Base-by-base conservation (phyloP, 1,140 invertebrate species). In the Ostrea edulis region DNA sequence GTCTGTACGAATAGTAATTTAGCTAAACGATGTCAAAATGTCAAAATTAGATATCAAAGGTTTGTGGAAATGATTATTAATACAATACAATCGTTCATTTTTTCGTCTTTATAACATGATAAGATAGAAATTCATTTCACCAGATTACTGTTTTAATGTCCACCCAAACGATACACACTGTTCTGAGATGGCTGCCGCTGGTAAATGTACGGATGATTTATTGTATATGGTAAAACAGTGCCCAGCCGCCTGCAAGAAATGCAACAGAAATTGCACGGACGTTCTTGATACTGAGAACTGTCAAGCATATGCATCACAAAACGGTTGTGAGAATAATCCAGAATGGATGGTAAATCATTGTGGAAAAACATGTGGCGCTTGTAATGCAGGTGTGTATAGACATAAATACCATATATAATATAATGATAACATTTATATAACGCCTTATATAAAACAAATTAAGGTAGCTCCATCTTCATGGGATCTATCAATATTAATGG, bases 111-210 rank as follows among this genome's bases (percentile, higher is more conserved):
- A 44, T 44, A 44, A 44, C 35, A 44, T n/a, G 35, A 1, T 44
- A 44, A 44, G 1, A 1, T 44, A 44, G n/a, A 51, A 52, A 20
- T 83, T 11, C 25, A 14, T 52, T 25, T 83, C 52, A n/a, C 53
- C 82, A 83, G 82, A 83, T 2, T 83, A 83, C 12, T 83, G 82
- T 52, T 83, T 53, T 83, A 83, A 83, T 83, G 17, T 83, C 11
- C 82, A 83, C 20, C 51, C 82, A 8, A 83, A 83, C 51, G 82
- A 83, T 20, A 53, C 82, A 11, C 51, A 53, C 14, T 83, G 82
- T 22, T 53, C 44, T 9, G 82, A 83, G 51, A 9, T 83, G n/a
- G 82, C 52, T 52, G 82, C 82, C n/a, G 44, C 44, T 20, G 82
- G 82, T n/a, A 83, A 83, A 54, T 83, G 82, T 54, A 83, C 44